Evolutionary conservation across 2,113 vertebrate genomes (phyloP).

Genomic region (Spheniscus mendiculus): DNA sequence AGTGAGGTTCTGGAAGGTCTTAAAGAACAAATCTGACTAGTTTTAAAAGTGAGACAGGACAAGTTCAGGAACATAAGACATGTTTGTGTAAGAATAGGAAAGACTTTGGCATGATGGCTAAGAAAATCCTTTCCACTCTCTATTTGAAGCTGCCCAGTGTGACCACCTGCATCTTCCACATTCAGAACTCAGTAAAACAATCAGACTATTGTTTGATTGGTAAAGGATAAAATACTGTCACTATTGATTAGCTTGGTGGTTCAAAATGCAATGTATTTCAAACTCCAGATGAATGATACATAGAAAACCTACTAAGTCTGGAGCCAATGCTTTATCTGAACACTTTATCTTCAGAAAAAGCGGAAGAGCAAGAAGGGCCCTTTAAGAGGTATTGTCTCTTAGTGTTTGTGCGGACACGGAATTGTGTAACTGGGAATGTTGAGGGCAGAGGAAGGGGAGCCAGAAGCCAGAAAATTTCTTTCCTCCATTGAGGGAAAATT

Average conservation of each 20-base stretch:
- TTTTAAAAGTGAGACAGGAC: conserved; percentile 10
- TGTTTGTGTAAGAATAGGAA: neutral
- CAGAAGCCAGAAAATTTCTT: neutral
- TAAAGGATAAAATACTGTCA: neutral
- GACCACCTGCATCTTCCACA: neutral
- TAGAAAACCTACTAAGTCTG: neutral
- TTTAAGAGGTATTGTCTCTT: fast-evolving
- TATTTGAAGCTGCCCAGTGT: neutral
- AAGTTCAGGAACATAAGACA: neutral
- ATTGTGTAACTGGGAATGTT: neutral
- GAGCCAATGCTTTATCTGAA: neutral
- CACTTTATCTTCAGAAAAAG: neutral
- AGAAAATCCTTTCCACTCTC: neutral
- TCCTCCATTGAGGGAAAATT: neutral
- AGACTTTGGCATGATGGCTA: neutral
- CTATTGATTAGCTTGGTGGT: neutral
- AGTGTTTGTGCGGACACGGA: neutral
- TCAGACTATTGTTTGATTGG: neutral
- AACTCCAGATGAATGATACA: neutral
- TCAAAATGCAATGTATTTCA: neutral
- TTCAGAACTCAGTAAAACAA: neutral
- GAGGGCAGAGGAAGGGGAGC: neutral
- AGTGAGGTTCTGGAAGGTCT: neutral
- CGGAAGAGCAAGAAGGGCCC: neutral
- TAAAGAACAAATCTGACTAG: neutral